Evolutionary conservation across 2,888 invertebrate species (phyloP).

Genomic region (Diaphora mendica): DNA sequence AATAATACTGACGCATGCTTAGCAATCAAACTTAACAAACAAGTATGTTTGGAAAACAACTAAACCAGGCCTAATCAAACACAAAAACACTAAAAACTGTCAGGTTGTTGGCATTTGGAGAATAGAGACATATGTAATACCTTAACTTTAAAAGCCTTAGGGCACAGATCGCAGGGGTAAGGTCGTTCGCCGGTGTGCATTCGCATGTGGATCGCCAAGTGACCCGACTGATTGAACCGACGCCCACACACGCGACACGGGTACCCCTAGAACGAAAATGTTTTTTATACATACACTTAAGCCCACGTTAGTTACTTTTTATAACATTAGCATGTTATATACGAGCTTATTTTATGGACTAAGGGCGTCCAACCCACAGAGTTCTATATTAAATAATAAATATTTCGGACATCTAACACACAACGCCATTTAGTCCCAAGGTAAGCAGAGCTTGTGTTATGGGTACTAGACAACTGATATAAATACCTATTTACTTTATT

Average conservation of each 20-base stretch:
- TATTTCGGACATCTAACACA: too few species aligned
- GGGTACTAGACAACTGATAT: too few species aligned
- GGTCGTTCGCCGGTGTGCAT: slow-evolving; percentile 88
- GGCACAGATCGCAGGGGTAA: slow-evolving; percentile 84
- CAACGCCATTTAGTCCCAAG: too few species aligned
- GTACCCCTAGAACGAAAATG: slow-evolving; percentile 73
- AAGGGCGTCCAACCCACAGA: neutral
- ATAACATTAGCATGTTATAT: too few species aligned
- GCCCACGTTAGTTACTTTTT: neutral
- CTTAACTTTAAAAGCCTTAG: slow-evolving; percentile 85
- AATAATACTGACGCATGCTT: too few species aligned
- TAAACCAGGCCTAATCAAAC: neutral
- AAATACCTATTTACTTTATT: too few species aligned
- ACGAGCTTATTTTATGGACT: too few species aligned
- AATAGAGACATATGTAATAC: slow-evolving; percentile 46
- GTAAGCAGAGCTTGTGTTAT: too few species aligned
- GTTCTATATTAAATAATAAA: too few species aligned
- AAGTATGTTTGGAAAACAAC: too few species aligned
- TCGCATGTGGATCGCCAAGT: slow-evolving; percentile 85
- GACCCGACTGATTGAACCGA: slow-evolving; percentile 86
- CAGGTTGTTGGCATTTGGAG: neutral
- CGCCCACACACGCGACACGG: slow-evolving; percentile 85
- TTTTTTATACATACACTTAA: neutral
- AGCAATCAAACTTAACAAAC: too few species aligned
- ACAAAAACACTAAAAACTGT: neutral